Evolutionary conservation across 2,888 invertebrate genomes (phyloP).

Genomic region (Tubiluchus corallicola): DNA sequence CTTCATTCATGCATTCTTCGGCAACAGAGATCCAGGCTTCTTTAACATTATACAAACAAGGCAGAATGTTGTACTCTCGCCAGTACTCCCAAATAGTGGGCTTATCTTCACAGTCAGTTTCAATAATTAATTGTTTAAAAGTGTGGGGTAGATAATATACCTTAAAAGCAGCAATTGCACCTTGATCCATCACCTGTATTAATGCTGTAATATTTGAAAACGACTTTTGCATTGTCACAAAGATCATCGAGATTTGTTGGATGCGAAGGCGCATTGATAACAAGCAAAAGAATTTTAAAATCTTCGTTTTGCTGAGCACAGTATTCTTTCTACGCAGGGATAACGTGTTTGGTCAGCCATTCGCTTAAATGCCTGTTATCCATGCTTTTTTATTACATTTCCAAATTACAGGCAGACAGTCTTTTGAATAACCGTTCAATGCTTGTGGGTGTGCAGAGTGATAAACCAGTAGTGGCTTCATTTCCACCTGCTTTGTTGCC

Average conservation of each 20-base stretch:
- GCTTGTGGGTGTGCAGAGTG: slow-evolving; percentile 21
- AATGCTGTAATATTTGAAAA: slow-evolving; percentile 10
- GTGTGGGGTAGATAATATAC: slow-evolving; percentile 12
- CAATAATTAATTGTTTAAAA: slow-evolving; percentile 10
- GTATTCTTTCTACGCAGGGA: slow-evolving; percentile 6
- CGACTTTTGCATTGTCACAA: slow-evolving; percentile 12
- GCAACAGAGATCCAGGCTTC: slow-evolving; percentile 11
- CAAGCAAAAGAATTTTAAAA: slow-evolving; percentile 1
- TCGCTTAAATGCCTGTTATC: slow-evolving; percentile 18
- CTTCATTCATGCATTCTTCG: slow-evolving; percentile 8
- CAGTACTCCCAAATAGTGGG: slow-evolving; percentile 13
- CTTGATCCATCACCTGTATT: slow-evolving; percentile 12
- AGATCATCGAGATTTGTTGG: slow-evolving; percentile 10
- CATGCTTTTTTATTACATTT: slow-evolving; percentile 21
- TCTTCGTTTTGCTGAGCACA: slow-evolving; percentile 6
- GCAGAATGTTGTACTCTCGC: slow-evolving; percentile 14
- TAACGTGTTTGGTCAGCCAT: slow-evolving; percentile 15
- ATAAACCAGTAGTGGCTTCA: slow-evolving; percentile 25
- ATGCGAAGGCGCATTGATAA: slow-evolving; percentile 13
- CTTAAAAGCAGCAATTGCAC: slow-evolving; percentile 13
- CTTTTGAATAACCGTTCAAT: slow-evolving; percentile 17
- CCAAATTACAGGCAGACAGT: slow-evolving; percentile 23
- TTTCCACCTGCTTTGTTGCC: slow-evolving; percentile 21
- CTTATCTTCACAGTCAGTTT: slow-evolving; percentile 8
- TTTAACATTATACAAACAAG: slow-evolving; percentile 12